These are phyloP conservation scores for Atta texana DNA, from an alignment of 1,140 invertebrate genomes.

Conservation along the genomic window DNA sequence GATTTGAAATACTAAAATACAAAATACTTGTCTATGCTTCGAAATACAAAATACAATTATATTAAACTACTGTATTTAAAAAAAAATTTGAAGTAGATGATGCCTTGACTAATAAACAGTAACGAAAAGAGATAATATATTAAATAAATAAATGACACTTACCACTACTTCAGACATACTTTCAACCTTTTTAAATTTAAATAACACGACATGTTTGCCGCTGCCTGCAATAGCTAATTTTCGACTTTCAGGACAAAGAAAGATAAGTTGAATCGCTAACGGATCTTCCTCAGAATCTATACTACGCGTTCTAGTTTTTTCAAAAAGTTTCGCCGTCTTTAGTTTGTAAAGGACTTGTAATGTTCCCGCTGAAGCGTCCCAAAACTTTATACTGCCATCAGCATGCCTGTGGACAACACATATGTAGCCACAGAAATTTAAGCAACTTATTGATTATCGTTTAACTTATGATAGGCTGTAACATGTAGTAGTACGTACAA, in stretches of 20 bases:
- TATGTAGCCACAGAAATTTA: conserved; percentile 37
- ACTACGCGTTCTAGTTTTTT: conserved; percentile 88
- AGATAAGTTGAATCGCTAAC: conserved; percentile 97
- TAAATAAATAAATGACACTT: conserved; percentile 80
- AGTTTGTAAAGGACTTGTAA: conserved; percentile 98
- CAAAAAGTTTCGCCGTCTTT: conserved; percentile 98
- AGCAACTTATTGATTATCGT: conserved; percentile 38
- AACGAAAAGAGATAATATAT: not conserved
- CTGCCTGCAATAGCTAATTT: conserved; percentile 96
- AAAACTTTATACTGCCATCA: conserved; percentile 98
- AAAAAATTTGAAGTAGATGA: too few relatives aligned
- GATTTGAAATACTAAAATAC: too few relatives aligned
- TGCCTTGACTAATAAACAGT: not conserved
- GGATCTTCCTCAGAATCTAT: conserved; percentile 93
- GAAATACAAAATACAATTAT: too few relatives aligned
- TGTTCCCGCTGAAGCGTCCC: conserved; percentile 97
- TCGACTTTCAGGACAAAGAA: conserved; percentile 96
- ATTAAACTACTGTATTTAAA: too few relatives aligned
- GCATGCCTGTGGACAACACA: conserved; percentile 91
- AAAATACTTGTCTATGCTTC: too few relatives aligned
- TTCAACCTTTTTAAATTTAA: conserved; percentile 97
- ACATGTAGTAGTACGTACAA: conserved; percentile 6
- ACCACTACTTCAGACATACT: conserved; percentile 94
- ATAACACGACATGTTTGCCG: conserved; percentile 96
- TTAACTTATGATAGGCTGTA: not conserved